Conservation (phyloP, 2,113 vertebrate species). For the Colinus virginianus region DNA sequence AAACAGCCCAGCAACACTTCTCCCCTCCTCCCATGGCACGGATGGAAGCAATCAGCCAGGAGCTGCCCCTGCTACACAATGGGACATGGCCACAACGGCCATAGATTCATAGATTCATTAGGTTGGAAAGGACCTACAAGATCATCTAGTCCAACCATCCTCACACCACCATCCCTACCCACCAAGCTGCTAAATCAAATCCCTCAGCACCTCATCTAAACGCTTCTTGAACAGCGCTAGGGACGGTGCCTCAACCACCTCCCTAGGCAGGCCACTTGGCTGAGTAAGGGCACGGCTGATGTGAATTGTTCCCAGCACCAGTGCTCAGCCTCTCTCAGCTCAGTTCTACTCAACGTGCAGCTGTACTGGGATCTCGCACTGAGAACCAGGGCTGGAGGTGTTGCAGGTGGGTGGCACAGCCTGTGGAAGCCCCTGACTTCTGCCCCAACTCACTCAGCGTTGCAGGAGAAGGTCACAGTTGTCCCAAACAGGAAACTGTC, state of each 20-base stretch:
- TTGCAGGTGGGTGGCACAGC: not conserved
- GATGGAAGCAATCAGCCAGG: not conserved
- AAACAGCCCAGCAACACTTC: not conserved
- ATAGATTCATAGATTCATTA: too few relatives aligned
- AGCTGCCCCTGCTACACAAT: not conserved
- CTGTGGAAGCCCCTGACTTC: rapidly evolving
- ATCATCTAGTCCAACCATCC: too few relatives aligned
- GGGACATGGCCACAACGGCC: not conserved
- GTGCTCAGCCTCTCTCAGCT: not conserved
- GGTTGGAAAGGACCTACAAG: too few relatives aligned
- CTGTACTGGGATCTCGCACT: not conserved
- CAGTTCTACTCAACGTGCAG: rapidly evolving
- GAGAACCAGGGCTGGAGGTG: not conserved
- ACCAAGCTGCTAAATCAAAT: too few relatives aligned
- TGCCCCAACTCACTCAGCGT: not conserved
- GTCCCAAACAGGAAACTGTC: not conserved
- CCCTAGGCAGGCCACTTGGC: not conserved
- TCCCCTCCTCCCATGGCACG: not conserved
- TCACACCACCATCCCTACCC: too few relatives aligned
- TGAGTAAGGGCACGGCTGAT: not conserved
- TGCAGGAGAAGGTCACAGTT: not conserved
- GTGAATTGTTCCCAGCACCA: rapidly evolving
- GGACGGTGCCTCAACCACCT: too few relatives aligned
- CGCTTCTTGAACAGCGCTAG: too few relatives aligned
- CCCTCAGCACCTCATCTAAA: too few relatives aligned